These are phyloP conservation scores for Narcine bancroftii DNA, from an alignment of 2,113 vertebrate genomes.

Conservation along the genomic window DNA sequence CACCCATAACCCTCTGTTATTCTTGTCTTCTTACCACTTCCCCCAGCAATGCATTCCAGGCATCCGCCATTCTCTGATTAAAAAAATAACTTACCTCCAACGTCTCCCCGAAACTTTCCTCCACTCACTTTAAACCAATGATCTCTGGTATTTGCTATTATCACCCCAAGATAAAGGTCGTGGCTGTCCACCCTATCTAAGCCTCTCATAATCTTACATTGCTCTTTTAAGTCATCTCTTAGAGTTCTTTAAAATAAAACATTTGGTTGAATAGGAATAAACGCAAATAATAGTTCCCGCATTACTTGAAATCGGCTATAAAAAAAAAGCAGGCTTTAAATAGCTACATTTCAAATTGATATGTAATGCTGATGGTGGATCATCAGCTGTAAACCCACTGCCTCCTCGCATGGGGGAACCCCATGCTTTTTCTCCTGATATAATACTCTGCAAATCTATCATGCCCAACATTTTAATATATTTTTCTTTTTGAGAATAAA, in stretches of 20 bases:
- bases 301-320: neutral
- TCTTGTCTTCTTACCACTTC: no score
- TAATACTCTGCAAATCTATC: neutral
- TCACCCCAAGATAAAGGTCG: no score
- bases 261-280: neutral
- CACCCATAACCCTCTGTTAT: no score
- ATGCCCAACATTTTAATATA: neutral
- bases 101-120: no score
- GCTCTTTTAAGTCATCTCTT: no score
- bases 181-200: no score
- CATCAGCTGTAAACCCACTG: neutral
- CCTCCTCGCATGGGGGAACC: neutral
- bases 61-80: no score
- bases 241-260: neutral
- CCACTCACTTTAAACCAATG: no score
- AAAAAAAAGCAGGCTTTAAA: neutral
- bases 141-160: no score
- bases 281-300: neutral
- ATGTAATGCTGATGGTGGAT: neutral
- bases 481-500: conserved; percentile 12
- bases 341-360: neutral
- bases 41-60: no score
- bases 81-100: no score
- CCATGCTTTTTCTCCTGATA: neutral
- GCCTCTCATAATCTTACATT: no score